Base-by-base conservation (phyloP, 2,113 vertebrate genomes). In the Urocitellus parryii region DNA sequence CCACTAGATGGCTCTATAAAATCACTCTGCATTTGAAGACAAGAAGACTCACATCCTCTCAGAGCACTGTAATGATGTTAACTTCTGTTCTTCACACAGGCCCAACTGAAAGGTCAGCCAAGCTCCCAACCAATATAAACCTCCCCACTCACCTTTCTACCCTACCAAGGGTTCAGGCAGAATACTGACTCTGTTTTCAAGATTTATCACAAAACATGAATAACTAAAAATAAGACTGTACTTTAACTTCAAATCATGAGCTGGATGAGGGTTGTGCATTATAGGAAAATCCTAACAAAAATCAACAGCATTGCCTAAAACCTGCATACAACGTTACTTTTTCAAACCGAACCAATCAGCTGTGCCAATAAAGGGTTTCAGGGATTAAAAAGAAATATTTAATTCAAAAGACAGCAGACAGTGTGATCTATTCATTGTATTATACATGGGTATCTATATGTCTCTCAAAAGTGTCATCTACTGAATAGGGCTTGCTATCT, bases 1-100 rank as follows among this genome's bases (percentile, higher is more conserved):
- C 97, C 98, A 96, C 98, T 98, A 99, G 98, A 96, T 98, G 98
- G 98, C 98, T 97, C 98, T 95, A 98, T 96, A 97, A 97, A 98
- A 95, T 97, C 96, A 94, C 48, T 95, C 82, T 80, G 67, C 82
- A 32, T 86, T 79, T 39, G 70, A 94, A 92, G 91, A 68, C 48
- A 16, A 63, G 86, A 88, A 79, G 37, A 61, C 27, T 14, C 53
- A 94, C 93, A 48, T 80, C 12, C 82, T 27, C 72, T 63, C n/a
- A 56, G 80, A 87, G 25, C 18, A 73, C 53, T 73, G 83, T 32
- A 74, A 81, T 48, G 39, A 91, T 14, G 20, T 10, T 37, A 34
- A 86, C 65, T 80, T 56, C 18, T 73, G 1, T 37, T 65, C 45
- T 72, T 68, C 34, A 53, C 20, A 51, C 17, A 51, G 77, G 34